These are phyloP conservation scores for Siniperca undulata DNA, from an alignment of 2,797 vertebrate species.

Conservation along the genomic window DNA sequence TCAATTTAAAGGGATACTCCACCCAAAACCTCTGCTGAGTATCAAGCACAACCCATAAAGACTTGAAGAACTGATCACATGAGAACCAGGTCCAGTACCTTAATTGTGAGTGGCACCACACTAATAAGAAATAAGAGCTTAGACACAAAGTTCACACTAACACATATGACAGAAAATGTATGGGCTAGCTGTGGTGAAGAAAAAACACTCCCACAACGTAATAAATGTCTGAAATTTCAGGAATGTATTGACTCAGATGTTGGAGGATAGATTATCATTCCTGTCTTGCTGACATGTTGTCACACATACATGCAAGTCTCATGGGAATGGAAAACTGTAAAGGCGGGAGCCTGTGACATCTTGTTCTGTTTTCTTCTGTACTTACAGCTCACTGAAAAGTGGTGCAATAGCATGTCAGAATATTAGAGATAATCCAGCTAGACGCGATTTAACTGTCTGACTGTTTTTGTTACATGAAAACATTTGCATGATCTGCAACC, in stretches of 20 bases:
- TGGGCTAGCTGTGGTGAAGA: neutral
- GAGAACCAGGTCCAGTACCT: neutral
- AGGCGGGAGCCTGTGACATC: slow-evolving; percentile 2
- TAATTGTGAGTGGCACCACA: slow-evolving; percentile 9
- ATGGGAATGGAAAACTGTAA: slow-evolving; percentile 7
- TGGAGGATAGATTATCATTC: slow-evolving; percentile 44
- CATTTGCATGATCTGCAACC: neutral
- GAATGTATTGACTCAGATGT: slow-evolving; percentile 35
- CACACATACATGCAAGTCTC: slow-evolving; percentile 28
- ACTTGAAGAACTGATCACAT: neutral
- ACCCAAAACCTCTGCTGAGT: neutral
- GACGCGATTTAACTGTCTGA: neutral
- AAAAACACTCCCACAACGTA: slow-evolving; percentile 9
- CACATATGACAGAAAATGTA: neutral
- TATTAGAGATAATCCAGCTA: neutral
- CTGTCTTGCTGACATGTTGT: slow-evolving; percentile 38
- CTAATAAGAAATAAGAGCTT: neutral
- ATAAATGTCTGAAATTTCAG: slow-evolving; percentile 41
- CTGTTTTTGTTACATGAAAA: neutral
- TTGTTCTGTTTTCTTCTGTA: slow-evolving; percentile 7
- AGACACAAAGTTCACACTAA: slow-evolving; percentile 14
- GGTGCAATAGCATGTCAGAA: neutral
- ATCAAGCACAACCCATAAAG: neutral
- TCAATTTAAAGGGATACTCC: slow-evolving; percentile 10
- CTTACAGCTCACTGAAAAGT: neutral